Evolutionary conservation across 2,797 vertebrate species (phyloP).

Genomic region (Micrastur ruficollis): DNA sequence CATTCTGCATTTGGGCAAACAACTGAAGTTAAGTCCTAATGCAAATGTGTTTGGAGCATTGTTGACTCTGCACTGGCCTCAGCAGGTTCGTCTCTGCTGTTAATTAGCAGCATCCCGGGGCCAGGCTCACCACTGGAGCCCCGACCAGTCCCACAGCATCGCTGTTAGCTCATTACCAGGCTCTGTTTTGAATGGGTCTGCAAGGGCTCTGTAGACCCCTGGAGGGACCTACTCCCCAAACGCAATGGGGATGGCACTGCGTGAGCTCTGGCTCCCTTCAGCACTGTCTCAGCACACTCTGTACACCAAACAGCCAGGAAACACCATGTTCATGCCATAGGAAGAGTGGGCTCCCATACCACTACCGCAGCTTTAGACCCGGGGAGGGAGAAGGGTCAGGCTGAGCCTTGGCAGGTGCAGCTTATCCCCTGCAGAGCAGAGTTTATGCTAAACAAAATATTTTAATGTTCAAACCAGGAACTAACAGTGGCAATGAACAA

Average conservation of each 20-base stretch:
- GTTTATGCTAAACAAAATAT: background rate
- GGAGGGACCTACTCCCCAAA: background rate
- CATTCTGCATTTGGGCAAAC: background rate
- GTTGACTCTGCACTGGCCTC: background rate
- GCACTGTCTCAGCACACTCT: accelerated
- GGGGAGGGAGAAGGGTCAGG: background rate
- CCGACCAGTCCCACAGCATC: background rate
- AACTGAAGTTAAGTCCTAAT: background rate
- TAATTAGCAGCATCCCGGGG: background rate
- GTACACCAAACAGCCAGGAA: accelerated
- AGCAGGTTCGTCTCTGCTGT: background rate
- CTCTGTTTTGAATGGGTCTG: background rate
- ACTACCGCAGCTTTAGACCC: background rate
- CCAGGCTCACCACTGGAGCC: background rate
- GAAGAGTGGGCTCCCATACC: accelerated
- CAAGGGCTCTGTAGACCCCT: background rate
- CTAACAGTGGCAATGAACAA: background rate
- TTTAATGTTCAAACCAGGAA: background rate
- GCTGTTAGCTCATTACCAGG: background rate
- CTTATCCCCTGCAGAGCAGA: background rate
- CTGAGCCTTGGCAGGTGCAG: background rate
- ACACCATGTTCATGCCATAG: background rate
- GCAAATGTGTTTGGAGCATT: background rate
- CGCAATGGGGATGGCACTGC: accelerated
- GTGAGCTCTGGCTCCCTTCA: background rate